Percentiles rank a stretch among this genome's conserved stretches.
Conservation (phyloP, 2,113 vertebrate genomes). For the Larimichthys polyactis region DNA sequence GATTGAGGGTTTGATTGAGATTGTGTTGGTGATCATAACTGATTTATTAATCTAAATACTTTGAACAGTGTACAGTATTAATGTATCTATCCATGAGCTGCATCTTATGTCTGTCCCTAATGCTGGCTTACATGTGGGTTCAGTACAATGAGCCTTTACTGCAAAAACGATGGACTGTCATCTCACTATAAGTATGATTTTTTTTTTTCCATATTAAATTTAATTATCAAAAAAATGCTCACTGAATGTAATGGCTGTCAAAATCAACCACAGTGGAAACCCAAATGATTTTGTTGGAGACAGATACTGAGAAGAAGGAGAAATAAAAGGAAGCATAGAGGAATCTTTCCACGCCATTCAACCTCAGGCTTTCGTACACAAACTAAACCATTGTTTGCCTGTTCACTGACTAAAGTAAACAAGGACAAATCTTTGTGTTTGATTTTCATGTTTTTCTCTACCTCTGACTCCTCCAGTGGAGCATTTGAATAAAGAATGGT, state of each 20-base stretch:
- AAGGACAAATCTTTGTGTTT: conserved; percentile 45
- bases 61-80: background rate
- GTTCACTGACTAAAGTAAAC: conserved; percentile 48
- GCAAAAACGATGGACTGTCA: conserved; percentile 1
- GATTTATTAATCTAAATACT: conserved; percentile 9
- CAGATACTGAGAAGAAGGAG: background rate
- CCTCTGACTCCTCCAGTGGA: conserved; percentile 41
- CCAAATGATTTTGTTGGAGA: conserved; percentile 13
- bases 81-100: background rate
- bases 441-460: conserved; percentile 39
- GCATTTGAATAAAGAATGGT: conserved; percentile 44
- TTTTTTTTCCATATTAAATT: background rate
- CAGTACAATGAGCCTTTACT: conserved; percentile 2
- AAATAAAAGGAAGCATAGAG: conserved; percentile 1
- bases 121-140: conserved; percentile 5
- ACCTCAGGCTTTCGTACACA: conserved; percentile 33
- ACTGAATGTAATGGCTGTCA: conserved; percentile 6
- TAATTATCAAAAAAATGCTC: background rate
- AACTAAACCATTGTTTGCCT: conserved; percentile 45
- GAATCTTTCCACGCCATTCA: background rate
- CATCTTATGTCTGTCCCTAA: background rate
- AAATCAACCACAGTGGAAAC: conserved; percentile 14
- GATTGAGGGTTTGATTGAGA: conserved; percentile 5
- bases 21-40: background rate
- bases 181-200: background rate